A percentile compares a stretch with the other conserved stretches of the same genome.
Conservation (phyloP, 2,113 vertebrate species). For the Urocynchramus pylzowi region DNA sequence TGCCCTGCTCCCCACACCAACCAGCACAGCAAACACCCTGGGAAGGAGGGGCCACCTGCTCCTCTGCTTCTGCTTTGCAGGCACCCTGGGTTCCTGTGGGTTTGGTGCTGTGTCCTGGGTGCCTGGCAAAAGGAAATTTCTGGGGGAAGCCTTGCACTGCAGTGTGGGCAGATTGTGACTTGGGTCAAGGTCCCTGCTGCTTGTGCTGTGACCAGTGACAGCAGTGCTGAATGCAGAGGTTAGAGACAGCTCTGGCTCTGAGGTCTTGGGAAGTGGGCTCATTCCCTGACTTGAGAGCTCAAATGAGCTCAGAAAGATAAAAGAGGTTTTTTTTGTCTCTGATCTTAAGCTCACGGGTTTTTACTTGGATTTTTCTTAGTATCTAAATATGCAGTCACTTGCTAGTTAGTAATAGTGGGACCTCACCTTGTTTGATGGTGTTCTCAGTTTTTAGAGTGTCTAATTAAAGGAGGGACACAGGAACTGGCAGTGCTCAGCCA, state of each 20-base stretch:
- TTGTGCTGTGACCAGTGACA: neutral
- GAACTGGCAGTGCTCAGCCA: neutral
- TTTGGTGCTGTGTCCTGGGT: rapidly evolving
- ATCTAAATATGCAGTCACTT: conserved; percentile 37
- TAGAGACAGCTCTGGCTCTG: neutral
- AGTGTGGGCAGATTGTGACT: neutral
- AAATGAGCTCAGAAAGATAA: conserved; percentile 5
- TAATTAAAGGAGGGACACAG: conserved; percentile 44
- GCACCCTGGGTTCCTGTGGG: neutral
- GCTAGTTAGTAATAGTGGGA: conserved; percentile 39
- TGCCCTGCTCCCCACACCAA: neutral
- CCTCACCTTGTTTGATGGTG: conserved; percentile 34
- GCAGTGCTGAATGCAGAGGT: neutral
- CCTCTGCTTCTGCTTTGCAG: neutral
- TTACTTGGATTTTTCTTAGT: neutral
- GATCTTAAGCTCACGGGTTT: neutral
- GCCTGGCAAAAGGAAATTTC: neutral
- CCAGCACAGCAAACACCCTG: neutral
- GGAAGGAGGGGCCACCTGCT: neutral
- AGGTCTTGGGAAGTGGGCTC: neutral
- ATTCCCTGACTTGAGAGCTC: neutral
- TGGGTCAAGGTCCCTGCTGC: neutral
- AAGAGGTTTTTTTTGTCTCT: neutral
- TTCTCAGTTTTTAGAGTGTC: conserved; percentile 38
- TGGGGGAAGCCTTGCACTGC: rapidly evolving